Conservation (phyloP, 2,113 vertebrate genomes). For the Sitta europaea region DNA sequence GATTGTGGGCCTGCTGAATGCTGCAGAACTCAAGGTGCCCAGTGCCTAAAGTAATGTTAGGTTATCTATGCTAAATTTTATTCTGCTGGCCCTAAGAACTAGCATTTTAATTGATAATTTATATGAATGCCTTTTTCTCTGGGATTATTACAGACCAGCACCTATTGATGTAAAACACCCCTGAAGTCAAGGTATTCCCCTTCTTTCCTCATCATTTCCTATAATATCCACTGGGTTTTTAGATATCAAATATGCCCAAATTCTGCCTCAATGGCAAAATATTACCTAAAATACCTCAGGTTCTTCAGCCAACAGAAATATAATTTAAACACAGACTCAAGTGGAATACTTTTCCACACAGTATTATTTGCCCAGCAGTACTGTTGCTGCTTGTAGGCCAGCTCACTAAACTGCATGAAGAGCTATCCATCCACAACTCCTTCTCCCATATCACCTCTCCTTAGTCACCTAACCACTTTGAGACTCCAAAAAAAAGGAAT, state of each 20-base stretch:
- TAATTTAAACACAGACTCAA: background rate
- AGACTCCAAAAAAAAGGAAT: background rate
- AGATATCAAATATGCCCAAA: background rate
- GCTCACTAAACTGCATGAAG: background rate
- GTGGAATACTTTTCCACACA: background rate
- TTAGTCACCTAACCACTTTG: background rate
- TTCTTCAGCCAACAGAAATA: background rate
- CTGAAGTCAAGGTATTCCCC: background rate
- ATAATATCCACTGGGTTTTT: background rate
- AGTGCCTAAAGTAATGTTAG: background rate
- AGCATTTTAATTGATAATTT: background rate
- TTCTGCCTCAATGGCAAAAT: background rate
- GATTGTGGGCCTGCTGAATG: accelerated
- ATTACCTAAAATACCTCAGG: background rate
- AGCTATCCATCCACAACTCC: background rate
- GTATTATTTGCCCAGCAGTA: background rate
- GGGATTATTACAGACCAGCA: background rate
- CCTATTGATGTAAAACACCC: background rate
- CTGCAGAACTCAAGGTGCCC: background rate
- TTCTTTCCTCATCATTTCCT: background rate
- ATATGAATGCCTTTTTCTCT: background rate
- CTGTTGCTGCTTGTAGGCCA: background rate
- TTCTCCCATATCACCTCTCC: background rate
- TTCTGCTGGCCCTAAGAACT: background rate
- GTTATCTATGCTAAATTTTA: background rate